These are phyloP conservation scores for Calosoma granatense DNA, from an alignment of 1,140 invertebrate genomes.

Conservation along the genomic window DNA sequence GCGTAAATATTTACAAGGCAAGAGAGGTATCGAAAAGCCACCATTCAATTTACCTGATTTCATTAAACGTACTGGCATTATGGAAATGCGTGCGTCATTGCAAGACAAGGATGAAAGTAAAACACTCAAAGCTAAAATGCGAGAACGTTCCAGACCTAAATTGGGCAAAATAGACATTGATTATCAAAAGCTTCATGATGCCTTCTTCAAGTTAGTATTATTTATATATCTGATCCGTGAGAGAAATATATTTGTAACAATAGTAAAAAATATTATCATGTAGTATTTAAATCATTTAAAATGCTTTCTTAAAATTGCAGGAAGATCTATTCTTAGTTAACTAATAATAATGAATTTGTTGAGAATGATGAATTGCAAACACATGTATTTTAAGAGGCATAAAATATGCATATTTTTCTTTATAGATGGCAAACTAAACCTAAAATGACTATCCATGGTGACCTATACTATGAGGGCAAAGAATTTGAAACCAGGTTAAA, in stretches of 20 bases:
- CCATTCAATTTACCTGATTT: slow-evolving; percentile 98
- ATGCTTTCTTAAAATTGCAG: too few relatives aligned
- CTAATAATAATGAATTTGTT: too few relatives aligned
- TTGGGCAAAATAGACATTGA: slow-evolving; percentile 99
- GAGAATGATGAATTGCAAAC: too few relatives aligned
- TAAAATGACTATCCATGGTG: slow-evolving; percentile 96
- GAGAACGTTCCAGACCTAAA: slow-evolving; percentile 92
- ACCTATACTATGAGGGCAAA: slow-evolving; percentile 99
- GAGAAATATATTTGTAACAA: neutral
- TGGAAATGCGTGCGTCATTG: slow-evolving; percentile 98
- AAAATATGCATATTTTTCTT: slow-evolving; percentile 7
- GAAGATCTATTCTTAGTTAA: too few relatives aligned
- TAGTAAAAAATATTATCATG: too few relatives aligned
- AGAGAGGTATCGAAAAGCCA: slow-evolving; percentile 97
- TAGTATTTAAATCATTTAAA: too few relatives aligned
- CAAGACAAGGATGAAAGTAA: slow-evolving; percentile 97
- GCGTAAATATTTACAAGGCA: slow-evolving; percentile 73
- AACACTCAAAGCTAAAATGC: slow-evolving; percentile 96
- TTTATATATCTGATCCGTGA: neutral
- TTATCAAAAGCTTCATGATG: slow-evolving; percentile 98
- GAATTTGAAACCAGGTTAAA: slow-evolving; percentile 97
- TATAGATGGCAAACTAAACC: slow-evolving; percentile 95
- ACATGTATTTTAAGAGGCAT: neutral
- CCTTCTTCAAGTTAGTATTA: slow-evolving; percentile 81
- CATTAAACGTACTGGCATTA: slow-evolving; percentile 98